phyloP scores from a whole-genome alignment of 2,797 vertebrate genomes.

The Lemur catta region DNA sequence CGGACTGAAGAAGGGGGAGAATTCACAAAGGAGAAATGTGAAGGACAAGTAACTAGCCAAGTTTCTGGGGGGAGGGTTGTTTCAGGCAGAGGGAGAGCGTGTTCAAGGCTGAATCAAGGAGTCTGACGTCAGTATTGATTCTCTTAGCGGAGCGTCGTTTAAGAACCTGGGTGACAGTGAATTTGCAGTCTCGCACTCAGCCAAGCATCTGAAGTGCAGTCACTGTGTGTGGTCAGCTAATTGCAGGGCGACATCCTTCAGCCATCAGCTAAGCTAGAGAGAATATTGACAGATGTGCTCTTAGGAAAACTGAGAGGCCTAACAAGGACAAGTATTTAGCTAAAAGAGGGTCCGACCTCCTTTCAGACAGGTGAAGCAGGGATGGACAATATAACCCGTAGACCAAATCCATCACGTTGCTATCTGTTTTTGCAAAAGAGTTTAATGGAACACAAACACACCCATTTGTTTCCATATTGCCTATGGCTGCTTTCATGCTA shows the following conservation, averaged over 20 bases:
- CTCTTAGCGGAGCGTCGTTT: accelerated
- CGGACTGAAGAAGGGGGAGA: no score
- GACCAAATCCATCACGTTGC: accelerated
- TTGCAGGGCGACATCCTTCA: not conserved
- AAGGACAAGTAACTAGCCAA: accelerated
- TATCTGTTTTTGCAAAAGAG: not conserved
- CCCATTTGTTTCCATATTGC: accelerated
- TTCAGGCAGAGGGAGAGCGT: accelerated
- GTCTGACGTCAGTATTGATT: accelerated
- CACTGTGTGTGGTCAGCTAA: not conserved
- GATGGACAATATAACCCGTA: accelerated
- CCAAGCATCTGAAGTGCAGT: accelerated
- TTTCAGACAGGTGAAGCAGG: accelerated
- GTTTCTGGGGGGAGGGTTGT: not conserved
- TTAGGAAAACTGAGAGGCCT: not conserved
- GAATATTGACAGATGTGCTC: no score
- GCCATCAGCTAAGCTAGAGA: accelerated
- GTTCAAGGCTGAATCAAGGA: accelerated
- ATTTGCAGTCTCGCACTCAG: not conserved
- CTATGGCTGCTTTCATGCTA: accelerated
- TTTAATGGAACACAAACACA: not conserved
- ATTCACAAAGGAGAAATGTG: accelerated
- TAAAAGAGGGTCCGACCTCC: accelerated
- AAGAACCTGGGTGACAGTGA: not conserved
- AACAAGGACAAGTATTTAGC: no score